Percentiles rank a stretch among this genome's conserved stretches.
phyloP scores from a whole-genome alignment of 2,888 invertebrate genomes.

The Melieria omissa region DNA sequence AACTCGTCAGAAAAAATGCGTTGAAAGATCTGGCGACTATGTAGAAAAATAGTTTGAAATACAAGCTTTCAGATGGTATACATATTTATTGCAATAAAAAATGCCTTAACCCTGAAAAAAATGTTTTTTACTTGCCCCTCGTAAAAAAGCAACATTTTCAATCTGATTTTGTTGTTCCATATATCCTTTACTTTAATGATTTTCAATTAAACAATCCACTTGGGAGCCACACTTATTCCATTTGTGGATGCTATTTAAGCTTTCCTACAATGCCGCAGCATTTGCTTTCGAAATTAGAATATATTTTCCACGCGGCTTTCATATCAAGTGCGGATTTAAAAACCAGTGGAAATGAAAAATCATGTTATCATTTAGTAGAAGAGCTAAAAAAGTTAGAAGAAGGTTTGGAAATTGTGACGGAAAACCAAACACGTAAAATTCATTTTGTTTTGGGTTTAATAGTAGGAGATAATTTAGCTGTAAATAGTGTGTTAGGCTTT shows the following conservation, averaged over 20 bases:
- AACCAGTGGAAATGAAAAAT: conserved; percentile 38
- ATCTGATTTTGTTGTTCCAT: conserved; percentile 20
- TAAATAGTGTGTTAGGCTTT: too few relatives aligned
- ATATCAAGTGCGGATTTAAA: conserved; percentile 41
- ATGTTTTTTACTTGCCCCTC: too few relatives aligned
- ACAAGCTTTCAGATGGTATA: too few relatives aligned
- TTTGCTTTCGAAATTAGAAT: conserved; percentile 43
- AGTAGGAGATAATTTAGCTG: conserved; percentile 30
- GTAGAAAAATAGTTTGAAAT: too few relatives aligned
- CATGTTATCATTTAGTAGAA: conserved; percentile 37
- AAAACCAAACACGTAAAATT: too few relatives aligned
- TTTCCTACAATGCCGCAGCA: conserved; percentile 41
- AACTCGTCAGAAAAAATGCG: too few relatives aligned
- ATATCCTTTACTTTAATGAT: conserved; percentile 30
- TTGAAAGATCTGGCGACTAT: too few relatives aligned
- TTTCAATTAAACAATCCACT: conserved; percentile 35
- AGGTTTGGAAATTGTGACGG: too few relatives aligned
- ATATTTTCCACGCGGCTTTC: conserved; percentile 42
- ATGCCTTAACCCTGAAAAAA: too few relatives aligned
- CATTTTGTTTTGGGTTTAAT: conserved; percentile 1
- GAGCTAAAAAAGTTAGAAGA: too few relatives aligned
- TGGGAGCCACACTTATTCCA: conserved; percentile 5
- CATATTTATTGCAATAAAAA: too few relatives aligned
- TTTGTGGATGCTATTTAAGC: conserved; percentile 29
- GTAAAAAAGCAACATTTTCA: conserved; percentile 11